A percentile compares a stretch with the other conserved stretches of the same genome.
These are phyloP conservation scores for Nomada fabriciana DNA, from an alignment of 2,888 invertebrate genomes.

Conservation along the genomic window DNA sequence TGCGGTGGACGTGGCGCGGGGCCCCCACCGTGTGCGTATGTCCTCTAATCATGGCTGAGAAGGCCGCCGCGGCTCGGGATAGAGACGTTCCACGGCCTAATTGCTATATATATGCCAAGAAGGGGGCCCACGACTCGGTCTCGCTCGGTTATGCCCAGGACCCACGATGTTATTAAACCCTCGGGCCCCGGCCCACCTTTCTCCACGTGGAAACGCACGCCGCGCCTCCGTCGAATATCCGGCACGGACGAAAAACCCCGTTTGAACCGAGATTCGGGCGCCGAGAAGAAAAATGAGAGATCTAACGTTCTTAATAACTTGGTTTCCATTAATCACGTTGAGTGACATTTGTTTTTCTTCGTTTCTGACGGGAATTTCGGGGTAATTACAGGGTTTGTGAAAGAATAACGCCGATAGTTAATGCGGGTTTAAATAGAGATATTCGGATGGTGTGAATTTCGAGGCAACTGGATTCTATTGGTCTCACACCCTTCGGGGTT, in stretches of 20 bases:
- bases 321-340: no score
- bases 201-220: conserved; percentile 67
- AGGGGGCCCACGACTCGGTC: conserved; percentile 59
- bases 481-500: no score
- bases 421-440: no score
- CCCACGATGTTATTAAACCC: conserved; percentile 74
- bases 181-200: conserved; percentile 66
- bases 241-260: conserved; percentile 70
- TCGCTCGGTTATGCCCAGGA: conserved; percentile 70
- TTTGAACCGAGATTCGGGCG: conserved; percentile 52
- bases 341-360: no score
- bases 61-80: conserved; percentile 77
- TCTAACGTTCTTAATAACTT: no score
- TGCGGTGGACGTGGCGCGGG: conserved; percentile 57
- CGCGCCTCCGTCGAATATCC: conserved; percentile 61
- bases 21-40: conserved; percentile 70
- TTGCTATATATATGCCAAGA: conserved; percentile 78
- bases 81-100: conserved; percentile 80
- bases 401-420: no score
- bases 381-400: no score
- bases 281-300: neutral
- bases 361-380: no score
- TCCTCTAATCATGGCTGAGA: conserved; percentile 80
- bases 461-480: no score
- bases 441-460: no score